These are phyloP conservation scores for Plagodis dolabraria DNA, from an alignment of 2,888 invertebrate genomes.

Conservation along the genomic window DNA sequence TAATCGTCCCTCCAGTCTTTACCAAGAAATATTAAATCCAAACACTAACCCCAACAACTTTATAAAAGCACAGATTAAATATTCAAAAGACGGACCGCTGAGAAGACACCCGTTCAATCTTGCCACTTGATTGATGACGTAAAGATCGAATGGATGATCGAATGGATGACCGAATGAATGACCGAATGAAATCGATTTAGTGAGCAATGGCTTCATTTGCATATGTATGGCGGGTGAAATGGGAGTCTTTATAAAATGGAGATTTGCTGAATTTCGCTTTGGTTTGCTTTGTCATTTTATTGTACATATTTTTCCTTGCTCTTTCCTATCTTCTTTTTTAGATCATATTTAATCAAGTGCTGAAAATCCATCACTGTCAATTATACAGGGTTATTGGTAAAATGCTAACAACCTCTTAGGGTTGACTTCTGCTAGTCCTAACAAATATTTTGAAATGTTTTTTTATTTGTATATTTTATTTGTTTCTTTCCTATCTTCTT, in stretches of 20 bases:
- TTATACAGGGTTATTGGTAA: too few species aligned
- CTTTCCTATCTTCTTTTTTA: too few species aligned
- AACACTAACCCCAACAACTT: slow-evolving; percentile 17
- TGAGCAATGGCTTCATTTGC: slow-evolving; percentile 73
- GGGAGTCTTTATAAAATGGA: slow-evolving; percentile 44
- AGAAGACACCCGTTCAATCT: slow-evolving; percentile 67
- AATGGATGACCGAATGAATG: slow-evolving; percentile 53
- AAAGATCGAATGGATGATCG: slow-evolving; percentile 51
- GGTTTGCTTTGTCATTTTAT: slow-evolving; percentile 17
- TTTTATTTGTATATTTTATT: too few species aligned
- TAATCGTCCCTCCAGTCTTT: too few species aligned
- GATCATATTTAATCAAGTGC: too few species aligned
- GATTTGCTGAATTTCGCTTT: slow-evolving; percentile 34
- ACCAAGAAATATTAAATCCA: slow-evolving; percentile 5
- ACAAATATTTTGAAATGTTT: too few species aligned
- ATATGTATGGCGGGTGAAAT: slow-evolving; percentile 70
- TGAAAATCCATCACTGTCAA: too few species aligned
- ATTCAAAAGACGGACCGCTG: slow-evolving; percentile 34
- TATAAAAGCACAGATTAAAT: slow-evolving; percentile 33
- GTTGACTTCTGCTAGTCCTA: too few species aligned
- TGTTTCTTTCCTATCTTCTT: too few species aligned
- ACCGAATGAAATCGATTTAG: slow-evolving; percentile 76
- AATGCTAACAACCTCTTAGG: too few species aligned
- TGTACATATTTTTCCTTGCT: too few species aligned
- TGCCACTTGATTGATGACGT: slow-evolving; percentile 76